Percentiles rank a stretch among this genome's conserved stretches.
Conservation (phyloP, 2,113 vertebrate genomes). For the Phyllopteryx taeniolatus region DNA sequence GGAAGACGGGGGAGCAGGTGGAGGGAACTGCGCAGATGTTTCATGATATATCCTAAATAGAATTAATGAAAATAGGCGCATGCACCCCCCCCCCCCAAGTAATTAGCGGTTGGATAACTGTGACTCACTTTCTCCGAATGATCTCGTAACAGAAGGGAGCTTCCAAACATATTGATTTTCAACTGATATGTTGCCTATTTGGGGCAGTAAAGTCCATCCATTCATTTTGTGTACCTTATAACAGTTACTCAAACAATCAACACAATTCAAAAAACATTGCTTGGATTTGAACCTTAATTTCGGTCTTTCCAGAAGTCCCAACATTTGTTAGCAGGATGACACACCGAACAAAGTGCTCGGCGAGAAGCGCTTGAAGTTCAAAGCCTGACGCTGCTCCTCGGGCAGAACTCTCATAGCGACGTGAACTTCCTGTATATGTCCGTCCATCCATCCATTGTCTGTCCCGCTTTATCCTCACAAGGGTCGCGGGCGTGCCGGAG, state of each 20-base stretch:
- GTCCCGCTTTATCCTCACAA: too few relatives aligned
- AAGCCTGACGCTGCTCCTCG: constrained; percentile 24
- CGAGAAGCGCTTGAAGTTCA: constrained; percentile 25
- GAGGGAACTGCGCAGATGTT: constrained; percentile 8
- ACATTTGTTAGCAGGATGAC: constrained; percentile 6
- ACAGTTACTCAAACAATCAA: not conserved
- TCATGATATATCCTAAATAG: constrained; percentile 31
- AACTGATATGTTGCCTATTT: not conserved
- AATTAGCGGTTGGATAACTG: constrained; percentile 28
- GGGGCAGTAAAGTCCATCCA: constrained; percentile 1
- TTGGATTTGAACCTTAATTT: not conserved
- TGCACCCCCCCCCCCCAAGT: constrained; percentile 3
- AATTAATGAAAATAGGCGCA: constrained; percentile 26
- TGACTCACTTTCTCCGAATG: constrained; percentile 16
- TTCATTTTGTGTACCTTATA: not conserved
- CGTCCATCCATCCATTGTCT: too few relatives aligned
- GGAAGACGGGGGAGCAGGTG: constrained; percentile 19
- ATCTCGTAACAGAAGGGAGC: constrained; percentile 6
- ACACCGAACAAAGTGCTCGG: constrained; percentile 6
- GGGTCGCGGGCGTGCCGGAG: too few relatives aligned
- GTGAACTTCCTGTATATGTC: constrained; percentile 14
- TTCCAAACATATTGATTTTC: constrained; percentile 15
- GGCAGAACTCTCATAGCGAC: constrained; percentile 25
- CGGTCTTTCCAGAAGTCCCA: not conserved
- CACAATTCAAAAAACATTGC: not conserved